Evolutionary conservation across 2,797 vertebrate species (phyloP).

Genomic region (Tokudaia tokunoshimensis): DNA sequence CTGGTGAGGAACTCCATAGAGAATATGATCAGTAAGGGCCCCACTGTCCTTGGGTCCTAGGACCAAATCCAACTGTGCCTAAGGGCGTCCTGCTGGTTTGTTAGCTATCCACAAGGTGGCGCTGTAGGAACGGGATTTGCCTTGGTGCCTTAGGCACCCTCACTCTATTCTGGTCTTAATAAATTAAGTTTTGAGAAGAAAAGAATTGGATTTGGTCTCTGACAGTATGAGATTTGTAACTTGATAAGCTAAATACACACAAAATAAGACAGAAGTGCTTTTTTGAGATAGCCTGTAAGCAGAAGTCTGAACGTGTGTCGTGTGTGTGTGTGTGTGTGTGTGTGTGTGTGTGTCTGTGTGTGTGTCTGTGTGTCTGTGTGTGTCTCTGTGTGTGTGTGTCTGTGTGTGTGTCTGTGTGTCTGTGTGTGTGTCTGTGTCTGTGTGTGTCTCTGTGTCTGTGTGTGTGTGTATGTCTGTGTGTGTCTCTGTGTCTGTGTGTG

Average conservation of each 20-base stretch:
- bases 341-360: not conserved
- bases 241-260: not conserved
- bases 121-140: conserved; percentile 55
- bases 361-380: too few species aligned
- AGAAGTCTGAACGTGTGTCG: not conserved
- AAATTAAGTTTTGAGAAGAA: not conserved
- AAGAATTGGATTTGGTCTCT: not conserved
- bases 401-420: too few species aligned
- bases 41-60: too few species aligned
- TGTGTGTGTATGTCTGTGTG: too few species aligned
- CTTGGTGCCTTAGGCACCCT: not conserved
- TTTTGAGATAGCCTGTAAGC: not conserved
- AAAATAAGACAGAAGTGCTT: not conserved
- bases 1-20: not conserved
- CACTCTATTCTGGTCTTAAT: not conserved
- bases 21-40: not conserved
- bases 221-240: not conserved
- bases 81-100: not conserved
- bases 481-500: too few species aligned
- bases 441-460: too few species aligned
- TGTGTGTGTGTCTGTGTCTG: too few species aligned
- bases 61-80: not conserved
- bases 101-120: conserved; percentile 79
- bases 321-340: fast-evolving
- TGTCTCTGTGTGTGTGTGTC: too few species aligned